phyloP scores from a whole-genome alignment of 2,797 vertebrate genomes.

The Danio tinwini region DNA sequence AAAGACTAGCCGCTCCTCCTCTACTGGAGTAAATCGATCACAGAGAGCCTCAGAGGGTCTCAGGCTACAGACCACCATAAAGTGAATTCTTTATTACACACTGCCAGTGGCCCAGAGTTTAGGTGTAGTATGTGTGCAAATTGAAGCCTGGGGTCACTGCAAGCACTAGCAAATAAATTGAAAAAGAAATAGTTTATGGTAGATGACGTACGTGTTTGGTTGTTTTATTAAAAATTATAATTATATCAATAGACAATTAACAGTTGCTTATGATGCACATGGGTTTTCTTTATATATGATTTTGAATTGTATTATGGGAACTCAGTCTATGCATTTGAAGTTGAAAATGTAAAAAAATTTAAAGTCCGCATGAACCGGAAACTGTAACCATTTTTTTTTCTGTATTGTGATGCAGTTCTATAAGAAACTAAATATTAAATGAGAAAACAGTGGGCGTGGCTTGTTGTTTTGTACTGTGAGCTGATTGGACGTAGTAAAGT shows the following conservation, averaged over 20 bases:
- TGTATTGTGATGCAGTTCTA: no score
- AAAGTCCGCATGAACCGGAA: no score
- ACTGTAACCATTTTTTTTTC: no score
- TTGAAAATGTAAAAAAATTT: no score
- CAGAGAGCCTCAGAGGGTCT: neutral
- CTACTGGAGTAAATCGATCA: conserved; percentile 20
- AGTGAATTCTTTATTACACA: neutral
- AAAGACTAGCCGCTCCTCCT: conserved; percentile 29
- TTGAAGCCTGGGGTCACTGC: neutral
- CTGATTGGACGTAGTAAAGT: no score
- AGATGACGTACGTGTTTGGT: neutral
- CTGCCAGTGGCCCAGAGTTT: neutral
- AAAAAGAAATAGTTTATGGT: neutral
- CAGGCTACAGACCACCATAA: neutral
- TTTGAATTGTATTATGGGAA: no score
- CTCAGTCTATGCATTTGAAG: no score
- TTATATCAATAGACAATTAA: neutral
- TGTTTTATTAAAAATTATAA: conserved; percentile 7
- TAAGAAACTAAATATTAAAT: no score
- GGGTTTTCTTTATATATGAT: no score
- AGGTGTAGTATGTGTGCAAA: neutral
- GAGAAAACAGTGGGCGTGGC: no score
- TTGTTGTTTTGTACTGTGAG: no score
- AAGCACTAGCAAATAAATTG: neutral
- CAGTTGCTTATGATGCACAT: no score